Conservation (phyloP, 2,888 invertebrate species). For the Nycteola revayana region DNA sequence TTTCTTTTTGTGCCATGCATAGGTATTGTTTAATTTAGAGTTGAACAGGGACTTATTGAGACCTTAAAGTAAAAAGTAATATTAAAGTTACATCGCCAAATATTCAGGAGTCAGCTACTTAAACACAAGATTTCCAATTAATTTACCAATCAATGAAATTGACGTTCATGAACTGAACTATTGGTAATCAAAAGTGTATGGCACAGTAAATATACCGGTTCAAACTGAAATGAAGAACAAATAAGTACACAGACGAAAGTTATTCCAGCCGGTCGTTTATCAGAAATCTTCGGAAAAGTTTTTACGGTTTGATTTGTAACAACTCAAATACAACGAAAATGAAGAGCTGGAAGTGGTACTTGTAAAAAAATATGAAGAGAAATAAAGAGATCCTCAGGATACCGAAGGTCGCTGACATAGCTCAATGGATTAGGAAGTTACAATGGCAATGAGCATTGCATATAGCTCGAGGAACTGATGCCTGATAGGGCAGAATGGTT, state of each 20-base stretch:
- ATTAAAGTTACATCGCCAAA: neutral
- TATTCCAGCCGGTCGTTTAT: conserved; percentile 65
- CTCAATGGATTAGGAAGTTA: no score
- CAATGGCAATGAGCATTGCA: no score
- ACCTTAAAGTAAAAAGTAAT: no score
- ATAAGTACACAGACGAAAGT: conserved; percentile 66
- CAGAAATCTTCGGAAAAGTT: conserved; percentile 70
- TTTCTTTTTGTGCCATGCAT: no score
- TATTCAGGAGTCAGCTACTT: neutral
- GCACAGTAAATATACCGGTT: conserved; percentile 26
- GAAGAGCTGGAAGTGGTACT: conserved; percentile 37
- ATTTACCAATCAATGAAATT: conserved; percentile 10
- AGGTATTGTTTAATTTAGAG: no score
- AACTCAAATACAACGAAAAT: conserved; percentile 37
- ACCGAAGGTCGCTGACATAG: no score
- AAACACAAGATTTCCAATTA: conserved; percentile 17
- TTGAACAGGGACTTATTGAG: no score
- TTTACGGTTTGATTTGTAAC: conserved; percentile 76
- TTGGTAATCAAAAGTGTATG: conserved; percentile 21
- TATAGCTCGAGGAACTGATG: no score
- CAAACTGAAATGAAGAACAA: conserved; percentile 66
- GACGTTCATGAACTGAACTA: conserved; percentile 3
- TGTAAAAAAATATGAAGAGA: neutral
- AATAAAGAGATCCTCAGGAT: no score
- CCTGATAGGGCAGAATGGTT: no score